phyloP scores from a whole-genome alignment of 2,888 invertebrate species.

The Chymomyza fuscimana region DNA sequence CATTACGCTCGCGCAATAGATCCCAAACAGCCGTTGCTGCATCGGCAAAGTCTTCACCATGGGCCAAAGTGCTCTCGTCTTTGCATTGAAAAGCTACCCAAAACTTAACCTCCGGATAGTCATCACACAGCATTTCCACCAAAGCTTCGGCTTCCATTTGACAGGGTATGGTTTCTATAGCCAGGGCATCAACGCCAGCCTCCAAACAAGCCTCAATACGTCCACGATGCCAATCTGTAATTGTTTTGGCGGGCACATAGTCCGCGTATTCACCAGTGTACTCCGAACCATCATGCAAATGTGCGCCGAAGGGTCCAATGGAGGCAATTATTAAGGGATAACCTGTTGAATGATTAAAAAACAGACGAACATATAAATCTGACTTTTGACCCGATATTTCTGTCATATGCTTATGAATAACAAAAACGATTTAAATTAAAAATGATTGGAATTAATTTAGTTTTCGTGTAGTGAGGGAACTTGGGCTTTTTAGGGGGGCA shows the following conservation, averaged over 20 bases:
- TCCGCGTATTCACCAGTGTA: constrained; percentile 92
- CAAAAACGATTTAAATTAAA: too few species aligned
- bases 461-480: background rate
- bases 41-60: constrained; percentile 89
- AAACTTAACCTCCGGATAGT: constrained; percentile 88
- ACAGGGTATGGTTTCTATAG: constrained; percentile 95
- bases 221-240: constrained; percentile 92
- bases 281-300: constrained; percentile 94
- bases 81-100: constrained; percentile 95
- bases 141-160: constrained; percentile 91
- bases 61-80: constrained; percentile 84
- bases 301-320: constrained; percentile 95
- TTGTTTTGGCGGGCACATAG: constrained; percentile 83
- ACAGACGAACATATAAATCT: too few species aligned
- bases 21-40: constrained; percentile 86
- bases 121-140: constrained; percentile 86
- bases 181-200: constrained; percentile 91
- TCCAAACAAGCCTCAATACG: constrained; percentile 89
- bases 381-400: too few species aligned
- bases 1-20: constrained; percentile 83
- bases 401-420: too few species aligned
- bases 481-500: background rate
- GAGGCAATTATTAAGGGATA: constrained; percentile 90
- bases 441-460: too few species aligned
- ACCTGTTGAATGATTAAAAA: constrained; percentile 45